These are phyloP conservation scores for Crenichthys baileyi DNA, from an alignment of 2,797 vertebrate genomes.

Conservation along the genomic window DNA sequence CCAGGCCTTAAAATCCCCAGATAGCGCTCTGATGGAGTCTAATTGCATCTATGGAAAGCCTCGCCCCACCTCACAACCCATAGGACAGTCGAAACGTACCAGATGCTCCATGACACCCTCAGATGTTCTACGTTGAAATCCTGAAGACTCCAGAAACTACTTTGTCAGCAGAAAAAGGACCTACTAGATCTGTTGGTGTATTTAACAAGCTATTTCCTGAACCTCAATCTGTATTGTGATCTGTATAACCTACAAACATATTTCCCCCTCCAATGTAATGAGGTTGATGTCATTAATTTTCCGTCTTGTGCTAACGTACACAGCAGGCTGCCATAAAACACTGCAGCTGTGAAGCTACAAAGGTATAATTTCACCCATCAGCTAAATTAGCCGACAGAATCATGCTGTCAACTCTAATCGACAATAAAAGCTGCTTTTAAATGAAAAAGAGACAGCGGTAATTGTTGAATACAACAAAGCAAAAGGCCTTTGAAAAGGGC, in stretches of 20 bases:
- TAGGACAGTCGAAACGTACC: not conserved
- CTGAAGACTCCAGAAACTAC: not conserved
- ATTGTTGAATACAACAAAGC: not conserved
- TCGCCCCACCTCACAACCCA: not conserved
- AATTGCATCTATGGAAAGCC: not conserved
- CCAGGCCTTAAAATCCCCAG: not conserved
- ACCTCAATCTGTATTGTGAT: not conserved
- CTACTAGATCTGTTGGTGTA: not conserved
- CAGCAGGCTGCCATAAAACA: conserved; percentile 11
- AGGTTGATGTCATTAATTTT: conserved; percentile 28
- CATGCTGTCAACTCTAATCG: conserved; percentile 27
- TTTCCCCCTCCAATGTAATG: conserved; percentile 17
- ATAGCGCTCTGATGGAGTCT: not conserved
- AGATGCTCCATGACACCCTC: not conserved
- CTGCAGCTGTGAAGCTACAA: not conserved
- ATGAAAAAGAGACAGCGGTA: not conserved
- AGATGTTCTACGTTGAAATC: not conserved
- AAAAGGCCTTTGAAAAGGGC: not conserved
- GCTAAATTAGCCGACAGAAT: conserved; percentile 27
- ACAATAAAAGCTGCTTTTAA: conserved; percentile 13
- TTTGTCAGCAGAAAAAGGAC: not conserved
- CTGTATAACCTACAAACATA: conserved; percentile 12
- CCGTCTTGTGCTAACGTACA: conserved; percentile 1
- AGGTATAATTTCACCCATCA: conserved; percentile 20
- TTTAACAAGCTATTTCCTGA: not conserved